These are phyloP conservation scores for Scaptomyza cyrtandrae DNA, from an alignment of 2,888 invertebrate species.

Conservation along the genomic window DNA sequence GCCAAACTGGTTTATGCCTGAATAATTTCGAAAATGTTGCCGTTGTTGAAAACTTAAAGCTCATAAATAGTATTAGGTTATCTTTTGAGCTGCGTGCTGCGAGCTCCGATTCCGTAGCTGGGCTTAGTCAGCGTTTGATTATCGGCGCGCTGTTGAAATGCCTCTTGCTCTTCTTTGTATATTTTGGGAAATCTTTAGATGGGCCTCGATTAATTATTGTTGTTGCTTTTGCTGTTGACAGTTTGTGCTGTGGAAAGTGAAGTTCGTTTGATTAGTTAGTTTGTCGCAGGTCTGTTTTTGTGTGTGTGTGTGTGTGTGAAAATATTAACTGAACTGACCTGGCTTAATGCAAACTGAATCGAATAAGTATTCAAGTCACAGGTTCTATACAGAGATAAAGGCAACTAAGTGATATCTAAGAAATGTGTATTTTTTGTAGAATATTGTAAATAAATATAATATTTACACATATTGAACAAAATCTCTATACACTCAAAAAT, in stretches of 20 bases:
- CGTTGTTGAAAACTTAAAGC: conserved; percentile 64
- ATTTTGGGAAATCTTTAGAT: conserved; percentile 49
- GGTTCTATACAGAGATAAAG: background rate
- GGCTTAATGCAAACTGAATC: conserved; percentile 31
- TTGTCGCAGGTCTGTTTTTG: conserved; percentile 71
- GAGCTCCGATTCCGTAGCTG: conserved; percentile 12
- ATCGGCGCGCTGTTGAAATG: conserved; percentile 63
- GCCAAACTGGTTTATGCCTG: conserved; percentile 63
- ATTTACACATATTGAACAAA: too few relatives aligned
- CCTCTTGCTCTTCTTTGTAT: background rate
- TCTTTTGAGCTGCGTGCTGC: conserved; percentile 18
- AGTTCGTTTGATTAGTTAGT: conserved; percentile 57
- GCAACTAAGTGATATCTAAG: too few relatives aligned
- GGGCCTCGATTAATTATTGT: conserved; percentile 17
- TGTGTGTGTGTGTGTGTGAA: conserved; percentile 38
- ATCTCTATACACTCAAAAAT: too few relatives aligned
- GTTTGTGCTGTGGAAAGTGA: conserved; percentile 58
- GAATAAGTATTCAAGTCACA: background rate
- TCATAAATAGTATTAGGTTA: conserved; percentile 71
- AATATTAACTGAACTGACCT: conserved; percentile 53
- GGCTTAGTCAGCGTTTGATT: conserved; percentile 59
- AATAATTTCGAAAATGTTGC: conserved; percentile 73
- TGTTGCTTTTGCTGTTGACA: conserved; percentile 3
- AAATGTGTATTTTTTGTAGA: too few relatives aligned
- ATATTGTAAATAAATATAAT: too few relatives aligned